These are phyloP conservation scores for Intellagama lesueurii DNA, from an alignment of 2,797 vertebrate species.

Conservation along the genomic window DNA sequence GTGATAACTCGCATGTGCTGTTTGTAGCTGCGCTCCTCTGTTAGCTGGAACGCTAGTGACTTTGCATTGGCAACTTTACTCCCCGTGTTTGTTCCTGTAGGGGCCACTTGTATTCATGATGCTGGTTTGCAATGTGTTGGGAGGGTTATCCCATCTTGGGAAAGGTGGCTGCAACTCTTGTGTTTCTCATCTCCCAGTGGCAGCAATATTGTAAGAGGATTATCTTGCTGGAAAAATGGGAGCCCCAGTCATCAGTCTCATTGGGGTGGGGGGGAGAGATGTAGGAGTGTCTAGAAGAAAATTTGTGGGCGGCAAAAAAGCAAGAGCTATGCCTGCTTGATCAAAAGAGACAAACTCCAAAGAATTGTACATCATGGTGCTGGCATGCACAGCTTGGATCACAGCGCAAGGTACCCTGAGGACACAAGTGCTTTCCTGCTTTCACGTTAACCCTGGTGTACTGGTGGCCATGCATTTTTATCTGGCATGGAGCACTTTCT, in stretches of 20 bases:
- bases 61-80: background rate
- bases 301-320: background rate
- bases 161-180: background rate
- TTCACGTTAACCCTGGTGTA: background rate
- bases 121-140: background rate
- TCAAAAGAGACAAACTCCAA: background rate
- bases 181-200: background rate
- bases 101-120: background rate
- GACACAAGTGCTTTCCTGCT: slow-evolving; percentile 2
- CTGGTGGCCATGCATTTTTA: background rate
- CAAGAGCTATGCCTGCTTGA: background rate
- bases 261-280: background rate
- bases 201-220: slow-evolving; percentile 4
- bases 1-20: background rate
- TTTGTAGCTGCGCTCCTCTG: background rate
- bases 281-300: background rate
- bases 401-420: slow-evolving; percentile 11
- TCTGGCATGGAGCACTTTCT: background rate
- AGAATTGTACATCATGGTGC: background rate
- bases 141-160: background rate
- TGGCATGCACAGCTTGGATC: background rate
- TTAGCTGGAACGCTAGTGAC: background rate
- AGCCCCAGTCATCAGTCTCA: background rate
- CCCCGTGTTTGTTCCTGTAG: background rate
- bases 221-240: background rate